Conservation (phyloP, 2,113 vertebrate species). For the Trematocara zebra region DNA sequence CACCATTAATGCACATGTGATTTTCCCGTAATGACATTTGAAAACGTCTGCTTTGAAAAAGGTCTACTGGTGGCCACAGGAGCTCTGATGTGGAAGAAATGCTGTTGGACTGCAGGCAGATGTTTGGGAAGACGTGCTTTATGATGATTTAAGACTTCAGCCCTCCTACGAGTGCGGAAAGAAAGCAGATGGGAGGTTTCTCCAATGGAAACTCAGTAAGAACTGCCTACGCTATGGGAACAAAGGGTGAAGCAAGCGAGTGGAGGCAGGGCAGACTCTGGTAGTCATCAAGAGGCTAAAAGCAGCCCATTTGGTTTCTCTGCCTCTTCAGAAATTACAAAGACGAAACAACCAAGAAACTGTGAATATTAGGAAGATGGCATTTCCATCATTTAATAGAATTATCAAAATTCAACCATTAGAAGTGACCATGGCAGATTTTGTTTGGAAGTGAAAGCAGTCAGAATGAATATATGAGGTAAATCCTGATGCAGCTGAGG, state of each 20-base stretch:
- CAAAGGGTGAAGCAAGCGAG: background rate
- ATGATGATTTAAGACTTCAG: slow-evolving; percentile 4
- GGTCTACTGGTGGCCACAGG: background rate
- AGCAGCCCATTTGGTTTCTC: background rate
- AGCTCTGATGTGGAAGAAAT: background rate
- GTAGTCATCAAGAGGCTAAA: background rate
- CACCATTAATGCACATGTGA: background rate
- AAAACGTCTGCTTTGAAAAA: background rate
- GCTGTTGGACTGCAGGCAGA: background rate
- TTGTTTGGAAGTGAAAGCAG: background rate
- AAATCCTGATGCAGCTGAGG: background rate
- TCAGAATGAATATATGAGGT: background rate
- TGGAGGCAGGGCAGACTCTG: background rate
- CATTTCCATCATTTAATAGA: background rate
- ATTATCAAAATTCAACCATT: background rate
- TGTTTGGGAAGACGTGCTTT: background rate
- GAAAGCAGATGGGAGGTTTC: slow-evolving; percentile 14
- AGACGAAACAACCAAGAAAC: background rate
- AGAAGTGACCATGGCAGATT: background rate
- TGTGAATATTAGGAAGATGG: background rate
- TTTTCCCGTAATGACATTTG: background rate
- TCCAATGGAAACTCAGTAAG: background rate
- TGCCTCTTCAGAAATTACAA: background rate
- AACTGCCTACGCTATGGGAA: background rate
- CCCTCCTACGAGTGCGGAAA: background rate